Conservation (phyloP, 2,888 invertebrate species). For the Philereme transversata region DNA sequence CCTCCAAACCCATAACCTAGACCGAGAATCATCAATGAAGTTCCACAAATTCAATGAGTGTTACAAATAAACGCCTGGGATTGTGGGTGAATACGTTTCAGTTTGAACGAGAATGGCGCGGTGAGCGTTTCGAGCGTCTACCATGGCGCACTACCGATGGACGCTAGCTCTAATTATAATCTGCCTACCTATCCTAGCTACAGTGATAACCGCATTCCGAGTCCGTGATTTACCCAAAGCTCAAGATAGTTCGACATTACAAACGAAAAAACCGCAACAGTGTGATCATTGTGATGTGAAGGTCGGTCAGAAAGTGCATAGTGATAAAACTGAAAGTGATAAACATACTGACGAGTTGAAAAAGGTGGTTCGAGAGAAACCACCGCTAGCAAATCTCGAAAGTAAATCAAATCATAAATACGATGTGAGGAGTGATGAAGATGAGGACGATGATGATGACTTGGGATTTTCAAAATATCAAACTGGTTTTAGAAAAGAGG, state of each 20-base stretch:
- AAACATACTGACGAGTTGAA: conserved; percentile 64
- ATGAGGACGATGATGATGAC: conserved; percentile 49
- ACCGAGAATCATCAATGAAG: conserved; percentile 68
- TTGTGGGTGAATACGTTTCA: conserved; percentile 59
- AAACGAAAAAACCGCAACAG: conserved; percentile 58
- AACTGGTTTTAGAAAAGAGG: conserved; percentile 46
- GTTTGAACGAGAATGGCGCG: conserved; percentile 75
- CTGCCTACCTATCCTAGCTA: conserved; percentile 73
- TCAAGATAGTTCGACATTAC: conserved; percentile 50
- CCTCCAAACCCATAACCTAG: conserved; percentile 55
- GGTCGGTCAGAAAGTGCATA: conserved; percentile 60
- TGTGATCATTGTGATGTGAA: conserved; percentile 76
- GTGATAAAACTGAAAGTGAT: conserved; percentile 70
- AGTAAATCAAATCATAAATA: conserved; percentile 49
- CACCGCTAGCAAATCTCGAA: conserved; percentile 51
- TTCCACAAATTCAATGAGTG: conserved; percentile 58
- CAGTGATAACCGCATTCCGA: conserved; percentile 82
- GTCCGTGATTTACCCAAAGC: conserved; percentile 74
- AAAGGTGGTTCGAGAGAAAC: conserved; percentile 60
- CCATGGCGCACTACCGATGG: conserved; percentile 77
- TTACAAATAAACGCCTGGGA: conserved; percentile 66
- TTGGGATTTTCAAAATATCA: conserved; percentile 42
- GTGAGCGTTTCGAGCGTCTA: conserved; percentile 71
- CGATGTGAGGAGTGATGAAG: conserved; percentile 54
- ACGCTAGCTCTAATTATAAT: conserved; percentile 79